Base-by-base conservation (phyloP, 2,113 vertebrate species). In the Vicugna pacos region DNA sequence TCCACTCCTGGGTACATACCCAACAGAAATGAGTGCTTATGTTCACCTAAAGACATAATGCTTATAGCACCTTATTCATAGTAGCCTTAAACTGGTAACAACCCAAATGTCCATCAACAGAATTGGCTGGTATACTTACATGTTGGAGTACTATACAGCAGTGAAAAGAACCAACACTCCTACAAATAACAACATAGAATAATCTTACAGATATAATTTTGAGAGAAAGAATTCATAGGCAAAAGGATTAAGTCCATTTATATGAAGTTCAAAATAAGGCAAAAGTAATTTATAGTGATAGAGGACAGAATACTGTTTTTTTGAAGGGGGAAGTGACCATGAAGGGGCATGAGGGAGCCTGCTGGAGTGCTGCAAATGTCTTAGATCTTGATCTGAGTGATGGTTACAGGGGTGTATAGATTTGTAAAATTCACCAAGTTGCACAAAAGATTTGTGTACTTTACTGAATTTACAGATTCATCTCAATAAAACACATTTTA, bases 201-300 rank as follows among this genome's bases (percentile, higher is more conserved):
- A 48, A 69, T 26, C 13, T 50, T 69, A 77, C 14, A 42, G 79
- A 69, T 13, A 77, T 54, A 75, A 50, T 82, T 64, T 46, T 82
- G n/a, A 80, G 54, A 88, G 48, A 91, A 62, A 62, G n/a, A 77
- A 84, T 60, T 14, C n/a, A 62, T 22, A 28, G 69, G 7, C 50
- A 54, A 64, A 72, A 73, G 54, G 54, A 28, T 14, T 32, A 87
- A 85, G 22, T 20, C 32, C 26, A 28, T 60, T 76, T 76, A 82
- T 6, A 67, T 64, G 17, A 62, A 84, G 62, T 89, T 70, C 52
- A 93, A 93, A 89, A 84, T 19, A 62, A 77, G 60, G 84, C n/a
- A 70, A 89, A 84, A 58, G 22, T 46, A 77, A 93, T 22, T 70
- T 62, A 35, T 64, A 50, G 50, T 77, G 50, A 83, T 5, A 83